Conservation (phyloP, 2,888 invertebrate species). For the Drosophila buzzatii region DNA sequence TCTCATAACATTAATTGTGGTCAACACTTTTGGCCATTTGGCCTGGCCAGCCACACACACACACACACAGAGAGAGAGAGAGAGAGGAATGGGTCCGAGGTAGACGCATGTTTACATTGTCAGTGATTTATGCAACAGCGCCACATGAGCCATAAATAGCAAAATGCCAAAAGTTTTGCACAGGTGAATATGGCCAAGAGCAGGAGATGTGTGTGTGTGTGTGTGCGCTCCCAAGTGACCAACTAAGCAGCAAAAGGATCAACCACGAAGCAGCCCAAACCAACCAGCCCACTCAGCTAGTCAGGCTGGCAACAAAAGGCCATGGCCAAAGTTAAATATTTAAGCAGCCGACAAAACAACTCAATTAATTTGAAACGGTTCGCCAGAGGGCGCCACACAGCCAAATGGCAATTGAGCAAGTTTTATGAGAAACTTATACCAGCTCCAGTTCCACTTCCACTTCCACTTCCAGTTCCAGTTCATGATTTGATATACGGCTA, state of each 20-base stretch:
- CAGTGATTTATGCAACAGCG: conserved; percentile 84
- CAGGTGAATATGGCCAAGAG: conserved; percentile 48
- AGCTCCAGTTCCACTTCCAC: conserved; percentile 1
- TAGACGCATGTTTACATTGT: conserved; percentile 74
- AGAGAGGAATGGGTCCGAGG: background rate
- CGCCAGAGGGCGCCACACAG: conserved; percentile 37
- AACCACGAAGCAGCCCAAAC: conserved; percentile 34
- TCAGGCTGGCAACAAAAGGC: conserved; percentile 65
- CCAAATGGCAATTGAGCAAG: conserved; percentile 51
- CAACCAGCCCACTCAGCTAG: conserved; percentile 9
- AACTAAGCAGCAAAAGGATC: conserved; percentile 80
- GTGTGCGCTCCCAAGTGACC: conserved; percentile 75
- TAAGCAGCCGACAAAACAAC: conserved; percentile 81
- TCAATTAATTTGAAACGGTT: conserved; percentile 83
- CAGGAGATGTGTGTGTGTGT: conserved; percentile 15
- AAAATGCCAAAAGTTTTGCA: conserved; percentile 77
- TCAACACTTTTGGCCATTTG: conserved; percentile 81
- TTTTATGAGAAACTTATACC: conserved; percentile 33
- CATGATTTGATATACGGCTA: conserved; percentile 46
- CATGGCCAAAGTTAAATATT: conserved; percentile 81
- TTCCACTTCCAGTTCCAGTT: background rate
- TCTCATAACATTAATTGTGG: conserved; percentile 85
- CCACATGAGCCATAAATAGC: conserved; percentile 83
- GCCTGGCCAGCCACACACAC: conserved; percentile 39
- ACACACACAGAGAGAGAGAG: too few relatives aligned